phyloP scores from a whole-genome alignment of 2,797 vertebrate genomes.

The Percopsis omiscomaycus region DNA sequence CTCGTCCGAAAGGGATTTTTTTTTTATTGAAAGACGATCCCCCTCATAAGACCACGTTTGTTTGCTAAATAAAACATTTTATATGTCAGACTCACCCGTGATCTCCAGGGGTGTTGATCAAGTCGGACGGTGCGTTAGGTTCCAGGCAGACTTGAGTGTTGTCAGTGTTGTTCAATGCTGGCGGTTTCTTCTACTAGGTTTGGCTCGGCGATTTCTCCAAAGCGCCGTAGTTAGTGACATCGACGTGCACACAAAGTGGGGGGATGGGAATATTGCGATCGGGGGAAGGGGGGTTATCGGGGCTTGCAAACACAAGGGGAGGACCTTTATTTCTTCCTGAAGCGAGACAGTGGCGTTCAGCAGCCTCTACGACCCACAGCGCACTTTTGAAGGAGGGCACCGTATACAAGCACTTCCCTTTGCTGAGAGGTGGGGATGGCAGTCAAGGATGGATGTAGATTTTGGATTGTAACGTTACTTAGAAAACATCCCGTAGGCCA shows the following conservation, averaged over 20 bases:
- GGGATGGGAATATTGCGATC: constrained; percentile 43
- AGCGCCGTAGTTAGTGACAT: constrained; percentile 48
- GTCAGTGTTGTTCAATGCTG: constrained; percentile 21
- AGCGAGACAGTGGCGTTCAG: constrained; percentile 2
- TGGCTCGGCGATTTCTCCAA: constrained; percentile 41
- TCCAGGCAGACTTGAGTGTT: not conserved
- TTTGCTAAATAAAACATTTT: not conserved
- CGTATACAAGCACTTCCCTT: no score
- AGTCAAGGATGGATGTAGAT: no score
- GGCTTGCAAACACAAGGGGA: constrained; percentile 30
- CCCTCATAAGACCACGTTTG: not conserved
- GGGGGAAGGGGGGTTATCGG: constrained; percentile 32
- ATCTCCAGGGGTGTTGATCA: not conserved
- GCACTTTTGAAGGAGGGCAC: no score
- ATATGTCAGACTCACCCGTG: not conserved
- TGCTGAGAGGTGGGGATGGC: no score
- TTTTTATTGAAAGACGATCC: not conserved
- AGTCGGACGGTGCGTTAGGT: not conserved
- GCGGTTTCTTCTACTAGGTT: constrained; percentile 18
- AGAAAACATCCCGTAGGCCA: not conserved
- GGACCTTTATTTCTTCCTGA: constrained; percentile 32
- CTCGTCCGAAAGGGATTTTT: no score
- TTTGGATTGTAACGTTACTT: no score
- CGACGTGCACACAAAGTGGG: constrained; percentile 50
- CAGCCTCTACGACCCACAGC: no score